Conservation (phyloP, 2,888 invertebrate genomes). For the Tenthredo scrophulariae region DNA sequence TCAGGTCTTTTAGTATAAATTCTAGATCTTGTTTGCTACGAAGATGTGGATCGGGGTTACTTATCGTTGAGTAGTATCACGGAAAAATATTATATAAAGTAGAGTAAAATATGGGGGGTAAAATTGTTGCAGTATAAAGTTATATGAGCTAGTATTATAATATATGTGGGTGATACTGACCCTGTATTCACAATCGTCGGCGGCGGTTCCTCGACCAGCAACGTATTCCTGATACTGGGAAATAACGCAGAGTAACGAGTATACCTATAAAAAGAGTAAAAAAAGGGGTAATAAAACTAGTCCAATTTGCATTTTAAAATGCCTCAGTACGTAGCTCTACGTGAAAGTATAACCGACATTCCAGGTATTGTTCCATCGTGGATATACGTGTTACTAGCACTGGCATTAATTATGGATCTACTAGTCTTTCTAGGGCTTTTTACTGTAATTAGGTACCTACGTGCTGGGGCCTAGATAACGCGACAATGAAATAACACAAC, state of each 20-base stretch:
- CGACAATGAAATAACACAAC: neutral
- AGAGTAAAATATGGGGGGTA: neutral
- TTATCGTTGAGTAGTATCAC: neutral
- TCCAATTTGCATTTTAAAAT: constrained; percentile 1
- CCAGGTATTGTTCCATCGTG: neutral
- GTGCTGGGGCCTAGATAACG: neutral
- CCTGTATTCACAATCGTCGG: constrained; percentile 83
- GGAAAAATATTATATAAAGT: neutral
- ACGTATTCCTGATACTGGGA: constrained; percentile 92
- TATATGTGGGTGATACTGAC: constrained; percentile 74
- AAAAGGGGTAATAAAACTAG: constrained; percentile 18
- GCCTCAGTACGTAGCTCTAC: neutral
- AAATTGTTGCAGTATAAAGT: neutral
- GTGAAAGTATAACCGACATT: neutral
- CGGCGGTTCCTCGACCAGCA: constrained; percentile 86
- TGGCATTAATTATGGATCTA: constrained; percentile 1
- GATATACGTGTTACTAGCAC: neutral
- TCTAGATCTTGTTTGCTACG: neutral
- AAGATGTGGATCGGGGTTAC: neutral
- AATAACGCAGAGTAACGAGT: constrained; percentile 90
- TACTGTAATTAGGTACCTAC: neutral
- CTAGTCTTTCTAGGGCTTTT: neutral
- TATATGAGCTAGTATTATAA: neutral
- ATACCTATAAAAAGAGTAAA: constrained; percentile 81
- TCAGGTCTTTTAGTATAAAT: neutral